Evolutionary conservation across 2,113 vertebrate species (phyloP), one percentile per base, ranked within the genome.

Genomic region (Ranitomeya variabilis): DNA sequence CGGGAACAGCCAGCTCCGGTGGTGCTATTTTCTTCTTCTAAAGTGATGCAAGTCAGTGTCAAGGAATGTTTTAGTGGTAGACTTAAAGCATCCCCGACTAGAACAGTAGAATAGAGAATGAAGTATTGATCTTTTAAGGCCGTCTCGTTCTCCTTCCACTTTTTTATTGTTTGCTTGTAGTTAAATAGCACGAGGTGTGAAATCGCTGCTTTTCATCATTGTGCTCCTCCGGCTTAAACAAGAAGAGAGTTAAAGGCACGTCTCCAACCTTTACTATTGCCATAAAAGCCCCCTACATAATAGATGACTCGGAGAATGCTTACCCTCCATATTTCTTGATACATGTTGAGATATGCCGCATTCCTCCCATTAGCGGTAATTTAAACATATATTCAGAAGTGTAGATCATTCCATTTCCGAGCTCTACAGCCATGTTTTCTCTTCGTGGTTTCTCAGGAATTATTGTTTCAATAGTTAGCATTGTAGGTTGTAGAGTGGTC

Each of bases 81-180:
- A 74, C 71, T 45, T 74, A 74, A 74, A 74, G 71, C 71, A 74
- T 51, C 14, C 18, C 37, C 19, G 71, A 9, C 71, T 18, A 18
- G 15, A 74, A 74, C 15, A 74, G 71, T 74, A 37, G 31, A 74
- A 74, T 74, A 74, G 71, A 74, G 71, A 74, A 74, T 74, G 71
- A 74, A 74, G 31, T 74, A 74, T 74, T 74, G 31, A 74, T 74
- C 71, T 74, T 45, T 69, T 69, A 69, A 69, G 66, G 12, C 66
- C 26, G 10, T 23, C 66, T 69, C 66, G 23, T 69, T 74, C 45
- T 19, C 71, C 45, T 74, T 74, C 71, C 7, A 74, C 31, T 45
- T 37, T 74, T 74, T 74, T 74, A 74, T 74, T 74, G 71, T 74
- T 74, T 74, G 31, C 71, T 74, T 74, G 31, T 74, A 74, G 71